Evolutionary conservation across 2,113 vertebrate species (phyloP).

Genomic region (Heptranchias perlo): DNA sequence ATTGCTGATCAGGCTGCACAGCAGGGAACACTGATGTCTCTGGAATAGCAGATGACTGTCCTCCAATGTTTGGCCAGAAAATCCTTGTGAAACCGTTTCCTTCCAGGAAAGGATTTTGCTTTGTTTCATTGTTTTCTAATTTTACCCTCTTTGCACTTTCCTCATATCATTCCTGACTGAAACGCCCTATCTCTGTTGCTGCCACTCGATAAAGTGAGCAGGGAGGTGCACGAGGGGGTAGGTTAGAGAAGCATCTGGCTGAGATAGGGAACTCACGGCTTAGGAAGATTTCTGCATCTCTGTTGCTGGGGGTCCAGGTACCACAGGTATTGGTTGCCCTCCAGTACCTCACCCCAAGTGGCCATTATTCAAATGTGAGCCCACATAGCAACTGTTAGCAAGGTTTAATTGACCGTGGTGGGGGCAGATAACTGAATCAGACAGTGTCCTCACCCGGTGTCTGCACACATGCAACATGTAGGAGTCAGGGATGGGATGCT

Average conservation of each 20-base stretch:
- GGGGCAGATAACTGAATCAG: background rate
- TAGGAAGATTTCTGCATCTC: background rate
- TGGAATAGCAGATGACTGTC: constrained; percentile 1
- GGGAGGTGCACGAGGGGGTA: background rate
- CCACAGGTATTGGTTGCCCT: background rate
- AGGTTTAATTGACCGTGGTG: no score
- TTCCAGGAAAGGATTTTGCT: background rate
- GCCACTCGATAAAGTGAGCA: background rate
- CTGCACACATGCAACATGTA: background rate
- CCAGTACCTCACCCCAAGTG: background rate
- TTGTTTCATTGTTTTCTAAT: background rate
- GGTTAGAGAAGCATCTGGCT: background rate
- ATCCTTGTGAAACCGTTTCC: background rate
- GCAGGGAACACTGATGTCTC: background rate
- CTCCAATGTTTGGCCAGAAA: background rate
- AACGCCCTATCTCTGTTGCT: background rate
- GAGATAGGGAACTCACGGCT: background rate
- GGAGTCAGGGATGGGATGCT: background rate
- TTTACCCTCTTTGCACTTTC: background rate
- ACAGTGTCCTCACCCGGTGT: background rate
- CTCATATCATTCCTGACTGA: background rate
- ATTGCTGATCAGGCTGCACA: constrained; percentile 20
- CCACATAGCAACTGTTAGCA: background rate
- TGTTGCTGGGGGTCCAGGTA: background rate
- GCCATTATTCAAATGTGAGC: background rate